Base-by-base conservation (phyloP, 2,113 vertebrate species). In the Tychaedon coryphoeus region DNA sequence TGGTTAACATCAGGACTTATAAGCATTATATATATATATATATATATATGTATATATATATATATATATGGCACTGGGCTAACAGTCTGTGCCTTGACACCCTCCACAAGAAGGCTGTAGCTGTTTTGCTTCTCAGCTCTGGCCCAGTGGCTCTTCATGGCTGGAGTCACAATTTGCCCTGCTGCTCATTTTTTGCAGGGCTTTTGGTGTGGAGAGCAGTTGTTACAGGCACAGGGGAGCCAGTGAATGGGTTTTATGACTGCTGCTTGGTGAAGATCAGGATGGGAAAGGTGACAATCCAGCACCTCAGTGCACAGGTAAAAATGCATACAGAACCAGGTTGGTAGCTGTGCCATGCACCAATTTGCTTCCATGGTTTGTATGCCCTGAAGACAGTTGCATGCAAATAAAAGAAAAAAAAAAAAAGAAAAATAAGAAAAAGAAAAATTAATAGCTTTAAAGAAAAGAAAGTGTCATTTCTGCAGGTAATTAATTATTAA, bases 401-500 rank as follows among this genome's bases (percentile, higher is more conserved):
- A 5, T 54, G 43, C 20, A 58, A 70, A 42, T 47, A 34, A 51
- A 42, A 20, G 16, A 12, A 6, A 19, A 16, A 25, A 65, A 60
- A 31, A 9, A 19, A 18, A 61, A 29, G 0, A 9, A 53, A 65
- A 60, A 31, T 22, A 79, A 34, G 0, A 43, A 54, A 42, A 64
- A 89, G 11, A 38, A 88, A 70, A 85, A 70, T 82, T 0, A 51
- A 58, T 65, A 54, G 54, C 71, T 90, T 75, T 79, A 66, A 88
- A 91, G 75, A 75, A 73, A 88, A 62, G 42, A 45, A 92, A 86
- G 14, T 79, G 78, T 90, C 29, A 48, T 92, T 93, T 94, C 81
- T 93, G 50, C 81, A 77, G 92, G 74, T 89, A 94, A 94, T 96
- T 94, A 96, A 73, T 95, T 93, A 89, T 94, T 96, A 96, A 96